These are phyloP conservation scores for Physeter macrocephalus DNA, from an alignment of 2,113 vertebrate genomes.

Conservation along the genomic window DNA sequence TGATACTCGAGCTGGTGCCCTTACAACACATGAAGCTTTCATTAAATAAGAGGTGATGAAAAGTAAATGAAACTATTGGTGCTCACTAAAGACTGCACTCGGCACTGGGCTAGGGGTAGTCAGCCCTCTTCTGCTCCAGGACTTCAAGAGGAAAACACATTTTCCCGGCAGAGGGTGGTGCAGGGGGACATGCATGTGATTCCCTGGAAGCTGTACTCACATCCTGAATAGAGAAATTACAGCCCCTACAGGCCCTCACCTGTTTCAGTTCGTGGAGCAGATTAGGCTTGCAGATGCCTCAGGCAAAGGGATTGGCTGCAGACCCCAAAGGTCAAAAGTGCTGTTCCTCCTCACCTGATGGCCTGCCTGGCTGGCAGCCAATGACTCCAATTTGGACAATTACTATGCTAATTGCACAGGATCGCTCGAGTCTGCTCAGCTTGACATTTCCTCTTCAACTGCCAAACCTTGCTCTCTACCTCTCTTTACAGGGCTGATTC, in stretches of 20 bases:
- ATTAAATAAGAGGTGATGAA: background rate
- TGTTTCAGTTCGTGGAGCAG: background rate
- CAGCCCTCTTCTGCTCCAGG: background rate
- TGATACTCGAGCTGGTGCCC: background rate
- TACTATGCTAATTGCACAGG: background rate
- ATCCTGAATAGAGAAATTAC: background rate
- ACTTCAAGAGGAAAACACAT: background rate
- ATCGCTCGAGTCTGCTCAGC: background rate
- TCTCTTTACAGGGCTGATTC: constrained; percentile 13
- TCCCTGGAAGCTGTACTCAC: background rate
- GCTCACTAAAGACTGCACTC: background rate
- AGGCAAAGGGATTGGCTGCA: background rate
- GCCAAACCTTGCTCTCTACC: background rate
- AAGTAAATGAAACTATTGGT: background rate
- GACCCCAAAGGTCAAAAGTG: background rate
- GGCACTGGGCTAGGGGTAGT: background rate
- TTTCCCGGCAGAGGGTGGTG: too few species aligned
- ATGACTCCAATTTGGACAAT: background rate
- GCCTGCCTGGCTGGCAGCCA: background rate
- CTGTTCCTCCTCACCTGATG: background rate
- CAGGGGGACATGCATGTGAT: background rate
- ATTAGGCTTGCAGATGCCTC: background rate
- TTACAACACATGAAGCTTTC: background rate
- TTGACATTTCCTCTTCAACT: constrained; percentile 49
- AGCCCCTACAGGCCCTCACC: background rate